These are phyloP conservation scores for Hetaerina americana DNA, from an alignment of 1,140 invertebrate genomes.

Conservation along the genomic window DNA sequence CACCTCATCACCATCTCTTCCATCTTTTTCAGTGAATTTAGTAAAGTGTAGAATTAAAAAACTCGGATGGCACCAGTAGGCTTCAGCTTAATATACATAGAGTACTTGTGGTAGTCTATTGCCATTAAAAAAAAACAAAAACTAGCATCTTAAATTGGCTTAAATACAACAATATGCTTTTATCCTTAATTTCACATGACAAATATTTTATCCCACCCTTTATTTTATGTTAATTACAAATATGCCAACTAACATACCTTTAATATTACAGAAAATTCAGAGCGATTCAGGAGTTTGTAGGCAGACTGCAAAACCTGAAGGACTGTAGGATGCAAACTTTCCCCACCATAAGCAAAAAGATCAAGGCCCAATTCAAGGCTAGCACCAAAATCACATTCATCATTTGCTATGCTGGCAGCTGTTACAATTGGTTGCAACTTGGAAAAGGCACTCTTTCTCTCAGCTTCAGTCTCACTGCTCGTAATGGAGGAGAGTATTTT, in stretches of 20 bases:
- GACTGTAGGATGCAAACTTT: conserved; percentile 49
- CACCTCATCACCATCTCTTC: no score
- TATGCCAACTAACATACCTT: conserved; percentile 17
- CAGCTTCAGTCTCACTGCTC: conserved; percentile 40
- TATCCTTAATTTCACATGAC: no score
- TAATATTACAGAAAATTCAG: conserved; percentile 60
- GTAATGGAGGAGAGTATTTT: conserved; percentile 55
- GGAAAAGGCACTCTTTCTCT: conserved; percentile 42
- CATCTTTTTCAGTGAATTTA: no score
- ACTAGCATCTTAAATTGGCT: no score
- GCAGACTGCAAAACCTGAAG: conserved; percentile 53
- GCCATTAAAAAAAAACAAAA: no score
- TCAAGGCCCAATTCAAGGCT: conserved; percentile 77
- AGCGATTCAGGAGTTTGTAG: conserved; percentile 60
- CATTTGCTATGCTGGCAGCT: conserved; percentile 72
- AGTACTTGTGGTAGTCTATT: no score
- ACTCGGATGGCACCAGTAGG: no score
- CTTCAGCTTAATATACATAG: no score
- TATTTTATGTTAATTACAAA: no score
- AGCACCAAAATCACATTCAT: conserved; percentile 90
- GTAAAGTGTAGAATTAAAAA: no score
- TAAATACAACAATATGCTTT: no score
- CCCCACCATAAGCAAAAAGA: conserved; percentile 61
- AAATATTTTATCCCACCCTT: no score
- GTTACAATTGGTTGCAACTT: conserved; percentile 64